Evolutionary conservation across 2,113 vertebrate genomes (phyloP).

Genomic region (Pterocles burchelli): DNA sequence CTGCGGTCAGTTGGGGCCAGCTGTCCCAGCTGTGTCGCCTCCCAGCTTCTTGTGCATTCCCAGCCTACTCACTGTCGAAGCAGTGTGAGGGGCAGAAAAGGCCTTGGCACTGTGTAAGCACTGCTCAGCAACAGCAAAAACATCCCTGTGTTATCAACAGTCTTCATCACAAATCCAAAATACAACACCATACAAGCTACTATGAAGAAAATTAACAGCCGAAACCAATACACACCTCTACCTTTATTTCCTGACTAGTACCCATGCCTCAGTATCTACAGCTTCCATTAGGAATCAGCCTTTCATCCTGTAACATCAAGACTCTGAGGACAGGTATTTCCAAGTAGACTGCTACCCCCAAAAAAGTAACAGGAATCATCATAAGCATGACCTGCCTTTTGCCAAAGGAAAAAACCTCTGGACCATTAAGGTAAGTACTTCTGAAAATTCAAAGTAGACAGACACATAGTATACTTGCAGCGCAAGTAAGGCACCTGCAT

Average conservation of each 20-base stretch:
- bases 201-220: not conserved
- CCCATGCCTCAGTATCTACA: not conserved
- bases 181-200: not conserved
- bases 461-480: not conserved
- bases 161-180: not conserved
- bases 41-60: not conserved
- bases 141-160: not conserved
- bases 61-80: not conserved
- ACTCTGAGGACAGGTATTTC: not conserved
- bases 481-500: slow-evolving; percentile 86
- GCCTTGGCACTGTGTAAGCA: not conserved
- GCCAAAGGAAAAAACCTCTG: not conserved
- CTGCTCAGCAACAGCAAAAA: not conserved
- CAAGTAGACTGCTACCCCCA: not conserved
- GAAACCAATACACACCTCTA: not conserved
- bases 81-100: not conserved
- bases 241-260: not conserved
- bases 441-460: not conserved
- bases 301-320: not conserved
- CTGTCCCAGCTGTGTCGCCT: not conserved
- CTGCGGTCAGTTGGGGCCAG: not conserved
- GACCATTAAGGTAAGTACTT: not conserved
- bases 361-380: not conserved
- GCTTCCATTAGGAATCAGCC: not conserved
- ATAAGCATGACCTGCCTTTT: not conserved